These are phyloP conservation scores for Callocephalon fimbriatum DNA, from an alignment of 2,113 vertebrate genomes.

Conservation along the genomic window DNA sequence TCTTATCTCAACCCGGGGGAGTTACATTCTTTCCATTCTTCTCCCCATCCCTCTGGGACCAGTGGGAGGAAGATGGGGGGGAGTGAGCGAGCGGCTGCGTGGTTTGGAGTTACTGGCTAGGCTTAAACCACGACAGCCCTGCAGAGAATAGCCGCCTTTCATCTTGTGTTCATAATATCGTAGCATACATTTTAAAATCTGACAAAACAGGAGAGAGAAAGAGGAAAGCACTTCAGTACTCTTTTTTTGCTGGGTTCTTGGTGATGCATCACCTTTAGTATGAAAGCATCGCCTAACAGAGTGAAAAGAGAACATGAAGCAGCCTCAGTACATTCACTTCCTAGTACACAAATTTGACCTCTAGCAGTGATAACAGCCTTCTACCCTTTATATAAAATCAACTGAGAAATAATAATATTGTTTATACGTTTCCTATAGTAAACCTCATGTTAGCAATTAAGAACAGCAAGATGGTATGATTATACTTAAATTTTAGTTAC, in stretches of 20 bases:
- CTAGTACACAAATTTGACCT: neutral
- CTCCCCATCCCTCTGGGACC: too few relatives aligned
- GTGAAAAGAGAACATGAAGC: neutral
- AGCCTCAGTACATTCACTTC: neutral
- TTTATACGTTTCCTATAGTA: neutral
- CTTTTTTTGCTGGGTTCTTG: neutral
- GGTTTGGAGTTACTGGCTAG: too few relatives aligned
- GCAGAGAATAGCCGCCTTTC: neutral
- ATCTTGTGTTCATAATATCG: rapidly evolving
- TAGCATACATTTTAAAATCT: neutral
- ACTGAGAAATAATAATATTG: neutral
- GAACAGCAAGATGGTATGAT: neutral
- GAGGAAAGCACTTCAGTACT: neutral
- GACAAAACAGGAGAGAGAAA: neutral
- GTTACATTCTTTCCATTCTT: too few relatives aligned
- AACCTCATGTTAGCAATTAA: neutral
- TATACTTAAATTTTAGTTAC: neutral
- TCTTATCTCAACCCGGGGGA: too few relatives aligned
- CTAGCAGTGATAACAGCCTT: neutral
- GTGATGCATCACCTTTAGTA: neutral
- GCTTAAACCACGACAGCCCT: neutral
- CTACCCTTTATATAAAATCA: neutral
- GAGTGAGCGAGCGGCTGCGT: too few relatives aligned
- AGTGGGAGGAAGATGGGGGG: too few relatives aligned
- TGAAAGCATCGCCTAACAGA: neutral